Conservation (phyloP, 1,140 invertebrate species). For the Ceratina calcarata region DNA sequence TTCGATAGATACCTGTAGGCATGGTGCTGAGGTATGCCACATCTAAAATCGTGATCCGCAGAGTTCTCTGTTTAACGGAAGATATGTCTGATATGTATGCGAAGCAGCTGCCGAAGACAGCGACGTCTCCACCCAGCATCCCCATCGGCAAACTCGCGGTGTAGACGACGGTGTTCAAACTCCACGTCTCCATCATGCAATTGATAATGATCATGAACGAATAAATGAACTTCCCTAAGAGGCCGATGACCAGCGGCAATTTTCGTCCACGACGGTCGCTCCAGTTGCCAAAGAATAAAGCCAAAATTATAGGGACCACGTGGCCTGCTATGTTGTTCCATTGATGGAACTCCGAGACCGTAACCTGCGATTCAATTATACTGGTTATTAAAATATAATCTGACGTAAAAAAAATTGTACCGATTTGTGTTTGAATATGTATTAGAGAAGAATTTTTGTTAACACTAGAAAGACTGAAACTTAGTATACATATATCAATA, state of each 20-base stretch:
- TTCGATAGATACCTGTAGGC: conserved; percentile 82
- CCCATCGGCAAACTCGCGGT: conserved; percentile 87
- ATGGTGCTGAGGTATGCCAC: conserved; percentile 87
- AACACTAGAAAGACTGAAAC: no score
- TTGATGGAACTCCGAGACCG: conserved; percentile 86
- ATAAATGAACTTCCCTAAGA: conserved; percentile 87
- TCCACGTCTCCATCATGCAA: conserved; percentile 84
- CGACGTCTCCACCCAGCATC: conserved; percentile 86
- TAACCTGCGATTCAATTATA: conserved; percentile 78
- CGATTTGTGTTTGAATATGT: neutral
- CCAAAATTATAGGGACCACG: conserved; percentile 86
- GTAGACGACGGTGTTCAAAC: conserved; percentile 87
- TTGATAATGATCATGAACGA: conserved; percentile 87
- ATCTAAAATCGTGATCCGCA: conserved; percentile 87
- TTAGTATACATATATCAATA: no score
- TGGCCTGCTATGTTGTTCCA: conserved; percentile 88
- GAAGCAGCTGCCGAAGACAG: conserved; percentile 88
- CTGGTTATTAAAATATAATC: neutral
- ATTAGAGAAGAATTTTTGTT: no score
- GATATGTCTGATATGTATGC: conserved; percentile 88
- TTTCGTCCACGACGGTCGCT: conserved; percentile 87
- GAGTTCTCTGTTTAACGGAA: conserved; percentile 83
- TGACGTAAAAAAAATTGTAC: neutral
- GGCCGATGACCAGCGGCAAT: conserved; percentile 84
- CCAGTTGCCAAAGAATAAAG: conserved; percentile 88